phyloP scores from a whole-genome alignment of 1,140 invertebrate species.

The Lordiphosa collinella region DNA sequence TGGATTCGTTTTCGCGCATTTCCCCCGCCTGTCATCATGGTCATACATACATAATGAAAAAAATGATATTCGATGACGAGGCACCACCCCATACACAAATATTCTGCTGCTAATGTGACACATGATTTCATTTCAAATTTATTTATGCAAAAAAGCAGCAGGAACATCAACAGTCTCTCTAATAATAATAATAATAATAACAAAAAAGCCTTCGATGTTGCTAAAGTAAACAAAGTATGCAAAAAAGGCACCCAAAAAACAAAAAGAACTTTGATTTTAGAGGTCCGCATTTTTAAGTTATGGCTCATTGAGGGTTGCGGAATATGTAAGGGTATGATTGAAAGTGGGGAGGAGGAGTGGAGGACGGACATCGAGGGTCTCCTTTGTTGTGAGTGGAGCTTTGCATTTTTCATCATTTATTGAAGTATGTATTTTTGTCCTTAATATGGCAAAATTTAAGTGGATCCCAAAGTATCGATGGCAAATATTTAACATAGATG shows the following conservation, averaged over 20 bases:
- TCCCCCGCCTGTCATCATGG: too few relatives aligned
- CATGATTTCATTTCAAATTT: slow-evolving; percentile 66
- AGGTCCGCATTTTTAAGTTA: too few relatives aligned
- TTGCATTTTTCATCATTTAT: too few relatives aligned
- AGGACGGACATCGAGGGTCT: background rate
- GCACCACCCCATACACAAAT: slow-evolving; percentile 33
- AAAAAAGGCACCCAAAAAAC: slow-evolving; percentile 20
- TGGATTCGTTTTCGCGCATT: background rate
- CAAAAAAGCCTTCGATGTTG: slow-evolving; percentile 17
- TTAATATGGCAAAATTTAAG: too few relatives aligned
- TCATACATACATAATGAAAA: too few relatives aligned
- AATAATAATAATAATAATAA: slow-evolving; percentile 26
- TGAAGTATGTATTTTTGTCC: too few relatives aligned
- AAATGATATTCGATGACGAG: too few relatives aligned
- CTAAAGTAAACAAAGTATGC: slow-evolving; percentile 69
- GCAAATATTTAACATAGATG: too few relatives aligned
- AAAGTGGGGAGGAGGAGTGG: background rate
- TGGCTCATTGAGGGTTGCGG: background rate
- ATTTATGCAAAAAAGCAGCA: slow-evolving; percentile 65
- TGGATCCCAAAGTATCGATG: too few relatives aligned
- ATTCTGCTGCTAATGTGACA: slow-evolving; percentile 62
- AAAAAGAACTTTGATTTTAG: slow-evolving; percentile 60
- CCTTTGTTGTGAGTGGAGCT: too few relatives aligned
- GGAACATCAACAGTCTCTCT: slow-evolving; percentile 6
- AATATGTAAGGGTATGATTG: background rate